phyloP scores from a whole-genome alignment of 2,797 vertebrate species.

The Protonibea diacanthus region DNA sequence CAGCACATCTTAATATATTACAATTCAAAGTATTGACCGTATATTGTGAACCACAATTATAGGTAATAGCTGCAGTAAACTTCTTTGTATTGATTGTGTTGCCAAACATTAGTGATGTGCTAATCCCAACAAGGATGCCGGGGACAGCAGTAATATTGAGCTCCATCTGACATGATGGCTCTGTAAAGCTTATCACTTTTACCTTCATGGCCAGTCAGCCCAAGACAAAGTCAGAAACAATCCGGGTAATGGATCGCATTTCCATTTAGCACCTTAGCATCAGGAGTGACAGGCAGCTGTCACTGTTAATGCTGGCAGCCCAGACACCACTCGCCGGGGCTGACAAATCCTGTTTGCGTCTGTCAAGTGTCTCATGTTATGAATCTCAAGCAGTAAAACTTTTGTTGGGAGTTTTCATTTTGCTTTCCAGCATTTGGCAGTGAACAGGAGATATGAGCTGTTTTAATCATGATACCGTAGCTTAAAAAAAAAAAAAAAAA shows the following conservation, averaged over 20 bases:
- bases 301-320: slow-evolving; percentile 68
- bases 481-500: slow-evolving; percentile 13
- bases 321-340: slow-evolving; percentile 66
- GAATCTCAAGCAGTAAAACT: slow-evolving; percentile 66
- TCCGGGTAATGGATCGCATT: slow-evolving; percentile 78
- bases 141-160: slow-evolving; percentile 10
- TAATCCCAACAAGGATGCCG: slow-evolving; percentile 2
- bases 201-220: slow-evolving; percentile 37
- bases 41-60: not conserved
- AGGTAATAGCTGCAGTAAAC: not conserved
- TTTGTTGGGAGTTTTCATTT: slow-evolving; percentile 45
- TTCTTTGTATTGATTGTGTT: slow-evolving; percentile 19
- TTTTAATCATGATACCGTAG: slow-evolving; percentile 38
- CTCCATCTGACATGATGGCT: slow-evolving; percentile 22
- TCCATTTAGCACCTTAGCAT: slow-evolving; percentile 74
- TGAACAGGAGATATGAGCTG: not conserved
- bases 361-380: slow-evolving; percentile 60
- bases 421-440: slow-evolving; percentile 30
- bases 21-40: not conserved
- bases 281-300: slow-evolving; percentile 75
- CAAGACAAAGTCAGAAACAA: slow-evolving; percentile 76
- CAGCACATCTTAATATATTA: not conserved
- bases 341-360: slow-evolving; percentile 78
- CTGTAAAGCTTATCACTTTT: slow-evolving; percentile 33
- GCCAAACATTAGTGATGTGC: not conserved